These are phyloP conservation scores for Spondyliosoma cantharus DNA, from an alignment of 2,797 vertebrate species.

Conservation along the genomic window DNA sequence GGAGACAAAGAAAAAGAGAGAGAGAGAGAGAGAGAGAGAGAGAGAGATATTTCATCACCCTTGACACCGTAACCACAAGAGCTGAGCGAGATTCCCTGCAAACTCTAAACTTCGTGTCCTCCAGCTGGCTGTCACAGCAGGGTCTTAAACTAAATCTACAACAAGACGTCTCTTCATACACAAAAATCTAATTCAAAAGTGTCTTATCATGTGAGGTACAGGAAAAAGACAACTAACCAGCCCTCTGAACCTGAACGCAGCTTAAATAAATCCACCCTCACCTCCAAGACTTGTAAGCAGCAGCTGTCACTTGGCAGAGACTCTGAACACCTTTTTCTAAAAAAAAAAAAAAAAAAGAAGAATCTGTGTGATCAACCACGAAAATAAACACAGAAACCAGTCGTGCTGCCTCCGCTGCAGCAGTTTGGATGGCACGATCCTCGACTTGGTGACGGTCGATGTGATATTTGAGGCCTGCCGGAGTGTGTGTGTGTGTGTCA, in stretches of 20 bases:
- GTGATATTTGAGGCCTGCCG: constrained; percentile 71
- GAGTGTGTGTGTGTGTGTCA: constrained; percentile 27
- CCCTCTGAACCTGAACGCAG: neutral
- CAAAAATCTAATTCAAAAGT: neutral
- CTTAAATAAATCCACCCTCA: constrained; percentile 24
- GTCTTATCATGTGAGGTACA: neutral
- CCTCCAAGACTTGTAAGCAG: constrained; percentile 34
- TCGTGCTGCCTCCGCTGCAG: constrained; percentile 19
- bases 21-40: constrained; percentile 25
- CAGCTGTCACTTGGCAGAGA: constrained; percentile 30
- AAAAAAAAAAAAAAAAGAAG: too few species aligned
- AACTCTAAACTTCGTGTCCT: constrained; percentile 15
- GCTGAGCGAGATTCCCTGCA: constrained; percentile 13
- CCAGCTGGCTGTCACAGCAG: constrained; percentile 28
- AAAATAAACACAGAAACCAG: neutral
- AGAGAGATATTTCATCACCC: constrained; percentile 52
- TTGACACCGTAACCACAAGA: constrained; percentile 33
- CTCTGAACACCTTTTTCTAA: neutral
- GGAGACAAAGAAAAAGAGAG: constrained; percentile 15
- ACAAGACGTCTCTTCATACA: neutral
- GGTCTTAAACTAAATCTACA: constrained; percentile 17
- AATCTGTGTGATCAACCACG: neutral
- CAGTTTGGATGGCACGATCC: neutral
- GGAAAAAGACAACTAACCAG: constrained; percentile 1
- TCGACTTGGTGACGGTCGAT: constrained; percentile 41